Percentiles rank a stretch among this genome's conserved stretches.
Evolutionary conservation across 2,888 invertebrate genomes (phyloP).

Genomic region (Drosophila infuscata): DNA sequence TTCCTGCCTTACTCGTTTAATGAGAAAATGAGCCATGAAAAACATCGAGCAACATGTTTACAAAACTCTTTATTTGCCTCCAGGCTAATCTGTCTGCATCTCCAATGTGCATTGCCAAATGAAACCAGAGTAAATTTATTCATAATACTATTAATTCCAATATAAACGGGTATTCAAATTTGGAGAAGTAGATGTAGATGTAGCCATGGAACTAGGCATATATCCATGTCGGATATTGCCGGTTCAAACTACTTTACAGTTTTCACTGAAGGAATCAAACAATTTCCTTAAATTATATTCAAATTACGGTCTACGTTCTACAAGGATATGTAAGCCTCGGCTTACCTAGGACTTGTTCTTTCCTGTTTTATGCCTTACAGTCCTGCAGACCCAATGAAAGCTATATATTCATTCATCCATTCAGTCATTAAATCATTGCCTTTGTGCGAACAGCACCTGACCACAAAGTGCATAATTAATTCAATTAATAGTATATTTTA

Average conservation of each 20-base stretch:
- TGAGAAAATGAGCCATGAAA: neutral
- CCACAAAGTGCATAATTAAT: conserved; percentile 76
- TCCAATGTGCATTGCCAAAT: neutral
- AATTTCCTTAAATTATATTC: neutral
- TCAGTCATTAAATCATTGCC: neutral
- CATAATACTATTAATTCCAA: neutral
- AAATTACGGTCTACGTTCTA: neutral
- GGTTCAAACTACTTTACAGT: neutral
- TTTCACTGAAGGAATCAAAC: neutral
- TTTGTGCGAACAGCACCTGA: conserved; percentile 39
- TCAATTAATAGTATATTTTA: conserved; percentile 73
- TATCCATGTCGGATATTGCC: neutral
- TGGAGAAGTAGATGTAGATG: neutral
- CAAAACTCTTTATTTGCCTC: neutral
- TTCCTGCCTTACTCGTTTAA: neutral
- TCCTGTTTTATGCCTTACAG: neutral
- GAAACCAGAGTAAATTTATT: too few species aligned
- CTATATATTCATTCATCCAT: neutral
- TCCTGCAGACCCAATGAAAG: neutral
- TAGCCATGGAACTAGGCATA: neutral
- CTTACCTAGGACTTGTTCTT: neutral
- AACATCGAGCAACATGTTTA: neutral
- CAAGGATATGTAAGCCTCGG: neutral
- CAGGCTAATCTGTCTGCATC: neutral
- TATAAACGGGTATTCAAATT: neutral